Evolutionary conservation across 2,113 vertebrate species (phyloP).

Genomic region (Pseudolaguvia tuberculata): DNA sequence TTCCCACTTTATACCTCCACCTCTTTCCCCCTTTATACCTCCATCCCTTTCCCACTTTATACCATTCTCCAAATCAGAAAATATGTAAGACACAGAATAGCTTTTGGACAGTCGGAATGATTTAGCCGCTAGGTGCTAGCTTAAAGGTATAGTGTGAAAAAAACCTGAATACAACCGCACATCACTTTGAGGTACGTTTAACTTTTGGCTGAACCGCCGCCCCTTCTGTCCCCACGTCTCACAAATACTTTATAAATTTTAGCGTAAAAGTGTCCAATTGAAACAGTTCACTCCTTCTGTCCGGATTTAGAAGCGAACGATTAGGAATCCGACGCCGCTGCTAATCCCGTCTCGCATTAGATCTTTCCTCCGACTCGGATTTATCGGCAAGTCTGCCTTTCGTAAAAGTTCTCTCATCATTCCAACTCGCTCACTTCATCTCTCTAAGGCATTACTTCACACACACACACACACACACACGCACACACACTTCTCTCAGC

Average conservation of each 20-base stretch:
- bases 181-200: background rate
- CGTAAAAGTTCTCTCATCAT: conserved; percentile 8
- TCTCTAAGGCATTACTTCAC: conserved; percentile 15
- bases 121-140: background rate
- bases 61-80: too few species aligned
- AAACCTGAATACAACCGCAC: background rate
- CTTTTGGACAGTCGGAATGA: background rate
- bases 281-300: conserved; percentile 14
- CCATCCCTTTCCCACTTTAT: too few species aligned
- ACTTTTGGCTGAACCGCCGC: background rate
- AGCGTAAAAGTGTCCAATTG: background rate
- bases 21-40: too few species aligned
- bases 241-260: conserved; percentile 11
- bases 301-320: conserved; percentile 15
- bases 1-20: too few species aligned
- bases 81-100: background rate
- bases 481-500: conserved; percentile 24
- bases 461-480: conserved; percentile 5
- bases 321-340: conserved; percentile 3
- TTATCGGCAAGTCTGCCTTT: conserved; percentile 7
- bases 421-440: conserved; percentile 32
- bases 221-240: background rate
- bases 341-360: conserved; percentile 5
- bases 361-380: conserved; percentile 16
- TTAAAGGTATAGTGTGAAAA: background rate